Evolutionary conservation across 2,888 invertebrate species (phyloP), one percentile per base, ranked within the genome.

Genomic region (Ichneumon xanthorius): DNA sequence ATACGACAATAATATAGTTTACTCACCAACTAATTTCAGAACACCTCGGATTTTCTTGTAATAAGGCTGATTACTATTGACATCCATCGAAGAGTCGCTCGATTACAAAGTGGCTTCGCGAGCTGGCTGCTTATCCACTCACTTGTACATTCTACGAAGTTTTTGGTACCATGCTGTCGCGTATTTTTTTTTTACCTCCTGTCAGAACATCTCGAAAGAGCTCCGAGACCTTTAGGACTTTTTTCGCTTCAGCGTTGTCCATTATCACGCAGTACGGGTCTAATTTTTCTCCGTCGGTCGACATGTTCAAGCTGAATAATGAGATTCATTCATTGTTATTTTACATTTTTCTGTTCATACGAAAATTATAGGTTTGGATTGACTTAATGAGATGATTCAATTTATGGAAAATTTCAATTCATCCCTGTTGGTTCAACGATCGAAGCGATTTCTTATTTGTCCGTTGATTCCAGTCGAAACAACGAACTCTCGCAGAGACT

Each of bases 1-100:
- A 55, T 55, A 22, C 19, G 55, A 55, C 55, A 19, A 7, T 55
- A 6, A 55, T 55, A 4, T 5, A 55, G 55, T 5, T 19, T 55
- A 19, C 55, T 55, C 55, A 55, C 55, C 55, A 19, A 22, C 55
- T 55, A 55, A 16, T 55, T 55, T 5, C 55, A 55, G 55, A 55
- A 55, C 19, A 0, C 55, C 55, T 4, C 55, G 55, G 55, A 55
- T 55, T 50, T 16, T 55, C 7, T 6, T n/a, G 19, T 55, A 55
- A 0, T 7, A 7, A n/a, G 22, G 55, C 4, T 14, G 53, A 16
- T 53, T 19, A 19, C 53, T n/a, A 6, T 22, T n/a, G 19, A n/a
- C 5, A 19, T 19, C 6, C 19, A 5, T n/a, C 7, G 19, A 19
- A 55, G 19, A 55, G 55, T 55, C 19, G 55, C 55, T 6, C 55